Percentiles rank a stretch among this genome's conserved stretches.
Conservation (phyloP, 2,113 vertebrate species). For the Haemorhous mexicanus region DNA sequence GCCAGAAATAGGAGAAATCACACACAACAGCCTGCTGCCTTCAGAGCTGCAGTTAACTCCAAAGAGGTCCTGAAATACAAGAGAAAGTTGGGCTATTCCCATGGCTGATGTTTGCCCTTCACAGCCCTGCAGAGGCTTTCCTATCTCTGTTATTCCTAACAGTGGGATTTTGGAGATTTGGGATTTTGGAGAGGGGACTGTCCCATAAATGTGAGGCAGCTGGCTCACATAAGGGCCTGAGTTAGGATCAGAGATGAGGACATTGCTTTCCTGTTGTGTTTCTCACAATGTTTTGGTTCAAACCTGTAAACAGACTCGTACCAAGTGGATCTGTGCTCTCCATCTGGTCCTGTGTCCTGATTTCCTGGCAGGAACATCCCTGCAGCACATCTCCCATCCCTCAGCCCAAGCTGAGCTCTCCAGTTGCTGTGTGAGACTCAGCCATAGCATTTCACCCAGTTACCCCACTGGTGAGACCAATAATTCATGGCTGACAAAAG, state of each 20-base stretch:
- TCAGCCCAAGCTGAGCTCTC: not conserved
- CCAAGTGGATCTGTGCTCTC: not conserved
- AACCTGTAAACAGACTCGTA: slow-evolving; percentile 10
- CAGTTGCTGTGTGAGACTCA: not conserved
- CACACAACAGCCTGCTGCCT: not conserved
- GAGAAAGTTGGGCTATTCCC: not conserved
- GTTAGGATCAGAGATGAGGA: not conserved
- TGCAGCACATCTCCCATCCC: not conserved
- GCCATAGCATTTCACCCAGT: not conserved
- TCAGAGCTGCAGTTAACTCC: not conserved
- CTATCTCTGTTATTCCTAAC: not conserved
- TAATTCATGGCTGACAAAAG: not conserved
- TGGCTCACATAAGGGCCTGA: not conserved
- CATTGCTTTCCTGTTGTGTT: not conserved
- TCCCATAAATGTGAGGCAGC: not conserved
- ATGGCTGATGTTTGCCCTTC: not conserved
- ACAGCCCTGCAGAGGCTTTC: not conserved
- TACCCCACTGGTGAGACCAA: not conserved
- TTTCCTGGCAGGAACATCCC: slow-evolving; percentile 37
- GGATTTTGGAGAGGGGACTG: not conserved
- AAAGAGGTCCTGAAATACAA: not conserved
- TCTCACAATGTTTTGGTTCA: not conserved
- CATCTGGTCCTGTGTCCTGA: not conserved
- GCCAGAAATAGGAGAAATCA: not conserved
- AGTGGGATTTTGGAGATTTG: not conserved